These are phyloP conservation scores for Tanytarsus gracilentus DNA, from an alignment of 2,888 invertebrate genomes.

Conservation along the genomic window DNA sequence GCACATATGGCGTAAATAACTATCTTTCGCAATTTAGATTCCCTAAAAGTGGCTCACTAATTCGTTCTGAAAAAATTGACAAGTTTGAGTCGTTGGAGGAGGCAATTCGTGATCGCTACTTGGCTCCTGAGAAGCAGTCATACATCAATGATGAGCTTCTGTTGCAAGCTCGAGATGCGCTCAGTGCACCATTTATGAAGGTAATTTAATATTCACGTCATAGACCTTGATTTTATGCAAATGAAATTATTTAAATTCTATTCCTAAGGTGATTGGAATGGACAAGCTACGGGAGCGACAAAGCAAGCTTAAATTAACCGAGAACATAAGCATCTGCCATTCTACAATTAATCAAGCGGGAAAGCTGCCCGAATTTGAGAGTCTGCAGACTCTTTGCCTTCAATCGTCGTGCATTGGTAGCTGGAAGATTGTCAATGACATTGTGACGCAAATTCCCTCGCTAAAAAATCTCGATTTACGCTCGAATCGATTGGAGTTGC, in stretches of 20 bases:
- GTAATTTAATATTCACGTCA: no score
- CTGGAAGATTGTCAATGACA: conserved; percentile 41
- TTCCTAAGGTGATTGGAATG: conserved; percentile 74
- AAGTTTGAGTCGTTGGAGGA: conserved; percentile 61
- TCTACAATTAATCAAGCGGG: conserved; percentile 56
- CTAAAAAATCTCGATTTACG: conserved; percentile 47
- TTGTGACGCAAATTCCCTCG: conserved; percentile 39
- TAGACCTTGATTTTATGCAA: no score
- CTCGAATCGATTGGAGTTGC: conserved; percentile 64
- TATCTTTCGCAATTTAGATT: conserved; percentile 44
- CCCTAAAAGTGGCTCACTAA: conserved; percentile 80
- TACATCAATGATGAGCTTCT: conserved; percentile 53
- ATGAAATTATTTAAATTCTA: background rate
- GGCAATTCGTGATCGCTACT: conserved; percentile 63
- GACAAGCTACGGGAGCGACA: conserved; percentile 66
- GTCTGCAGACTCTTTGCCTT: conserved; percentile 38
- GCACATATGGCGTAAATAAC: background rate
- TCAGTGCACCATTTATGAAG: conserved; percentile 66
- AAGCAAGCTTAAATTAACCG: conserved; percentile 42
- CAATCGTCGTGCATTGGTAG: conserved; percentile 42
- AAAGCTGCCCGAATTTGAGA: conserved; percentile 47
- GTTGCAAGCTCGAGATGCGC: conserved; percentile 56
- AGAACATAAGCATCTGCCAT: conserved; percentile 39
- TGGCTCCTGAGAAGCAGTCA: conserved; percentile 44
- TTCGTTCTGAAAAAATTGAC: conserved; percentile 70